Evolutionary conservation across 2,888 invertebrate species (phyloP).

Genomic region (Lochmaea capreae): DNA sequence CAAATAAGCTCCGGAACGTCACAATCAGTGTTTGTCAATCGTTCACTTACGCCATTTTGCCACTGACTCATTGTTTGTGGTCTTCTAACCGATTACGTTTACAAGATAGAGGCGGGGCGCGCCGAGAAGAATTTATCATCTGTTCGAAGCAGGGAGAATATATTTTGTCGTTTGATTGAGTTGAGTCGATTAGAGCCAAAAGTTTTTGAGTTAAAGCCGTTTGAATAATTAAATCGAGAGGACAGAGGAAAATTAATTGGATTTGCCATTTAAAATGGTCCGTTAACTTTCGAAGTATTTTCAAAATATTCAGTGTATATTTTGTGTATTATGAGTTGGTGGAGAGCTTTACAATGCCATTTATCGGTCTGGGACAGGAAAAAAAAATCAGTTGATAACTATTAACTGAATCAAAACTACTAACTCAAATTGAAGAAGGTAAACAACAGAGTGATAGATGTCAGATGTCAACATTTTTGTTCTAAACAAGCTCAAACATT

Average conservation of each 20-base stretch:
- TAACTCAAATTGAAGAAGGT: too few species aligned
- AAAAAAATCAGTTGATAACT: too few species aligned
- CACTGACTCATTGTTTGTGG: conserved; percentile 60
- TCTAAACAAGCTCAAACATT: too few species aligned
- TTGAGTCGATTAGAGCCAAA: neutral
- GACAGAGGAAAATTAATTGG: neutral
- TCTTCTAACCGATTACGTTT: conserved; percentile 37
- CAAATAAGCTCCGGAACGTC: conserved; percentile 62
- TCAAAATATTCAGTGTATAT: too few species aligned
- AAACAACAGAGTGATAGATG: too few species aligned
- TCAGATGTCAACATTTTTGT: too few species aligned
- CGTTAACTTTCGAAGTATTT: too few species aligned
- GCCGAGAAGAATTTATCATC: conserved; percentile 17
- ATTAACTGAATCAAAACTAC: too few species aligned
- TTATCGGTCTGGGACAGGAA: too few species aligned
- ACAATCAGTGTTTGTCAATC: conserved; percentile 66
- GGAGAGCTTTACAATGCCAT: too few species aligned
- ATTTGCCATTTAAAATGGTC: neutral
- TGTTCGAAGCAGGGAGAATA: conserved; percentile 19
- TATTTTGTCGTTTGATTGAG: conserved; percentile 16
- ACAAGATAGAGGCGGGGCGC: conserved; percentile 30
- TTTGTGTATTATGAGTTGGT: too few species aligned
- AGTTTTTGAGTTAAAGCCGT: neutral
- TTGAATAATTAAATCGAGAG: neutral
- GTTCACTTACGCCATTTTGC: conserved; percentile 55